Evolutionary conservation across 1,140 invertebrate genomes (phyloP).

Genomic region (Drosophila carrolli): DNA sequence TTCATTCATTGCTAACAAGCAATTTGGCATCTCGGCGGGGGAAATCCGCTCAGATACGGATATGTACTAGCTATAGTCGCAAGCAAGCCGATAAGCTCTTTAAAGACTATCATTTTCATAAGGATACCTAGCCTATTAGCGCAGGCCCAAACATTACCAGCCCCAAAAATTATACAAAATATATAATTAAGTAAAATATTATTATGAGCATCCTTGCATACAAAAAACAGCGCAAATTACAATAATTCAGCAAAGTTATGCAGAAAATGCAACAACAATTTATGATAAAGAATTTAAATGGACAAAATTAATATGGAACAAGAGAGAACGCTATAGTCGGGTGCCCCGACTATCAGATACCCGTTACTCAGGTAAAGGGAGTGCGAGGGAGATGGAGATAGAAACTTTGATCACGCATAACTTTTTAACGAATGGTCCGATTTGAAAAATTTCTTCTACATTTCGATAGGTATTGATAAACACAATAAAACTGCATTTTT

Average conservation of each 20-base stretch:
- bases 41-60: conserved; percentile 16
- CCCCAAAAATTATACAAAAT: not conserved
- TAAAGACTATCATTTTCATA: conserved; percentile 7
- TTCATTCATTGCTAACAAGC: conserved; percentile 58
- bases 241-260: not conserved
- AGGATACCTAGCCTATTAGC: conserved; percentile 4
- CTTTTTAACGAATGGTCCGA: too few species aligned
- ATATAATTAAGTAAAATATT: not conserved
- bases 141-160: not conserved
- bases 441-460: too few species aligned
- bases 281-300: conserved; percentile 1
- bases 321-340: too few species aligned
- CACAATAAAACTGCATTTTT: too few species aligned
- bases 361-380: too few species aligned
- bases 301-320: too few species aligned
- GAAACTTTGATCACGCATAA: too few species aligned
- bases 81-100: conserved; percentile 14
- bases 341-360: too few species aligned
- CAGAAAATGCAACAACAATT: not conserved
- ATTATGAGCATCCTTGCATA: not conserved
- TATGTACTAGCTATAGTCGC: not conserved
- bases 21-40: conserved; percentile 25
- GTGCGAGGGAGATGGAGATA: too few species aligned
- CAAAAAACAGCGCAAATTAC: not conserved
- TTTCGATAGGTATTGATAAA: too few species aligned